phyloP scores from a whole-genome alignment of 64 coral and sea anemone genomes.

The Acropora yongei region DNA sequence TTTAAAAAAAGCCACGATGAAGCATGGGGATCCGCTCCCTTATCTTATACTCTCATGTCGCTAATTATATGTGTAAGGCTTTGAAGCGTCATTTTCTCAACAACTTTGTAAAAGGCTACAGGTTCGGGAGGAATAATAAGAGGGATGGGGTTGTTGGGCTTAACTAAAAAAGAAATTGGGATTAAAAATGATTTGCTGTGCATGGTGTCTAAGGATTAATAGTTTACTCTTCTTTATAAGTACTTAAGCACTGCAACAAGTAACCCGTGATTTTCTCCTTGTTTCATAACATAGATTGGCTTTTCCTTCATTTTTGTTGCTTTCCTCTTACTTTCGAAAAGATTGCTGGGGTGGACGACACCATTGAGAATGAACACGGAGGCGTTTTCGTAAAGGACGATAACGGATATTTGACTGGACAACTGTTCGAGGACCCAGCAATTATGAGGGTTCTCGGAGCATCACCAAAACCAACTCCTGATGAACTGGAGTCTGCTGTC shows the following conservation, averaged over 20 bases:
- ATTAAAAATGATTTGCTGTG: too few species aligned
- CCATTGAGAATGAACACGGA: background rate
- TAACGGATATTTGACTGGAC: background rate
- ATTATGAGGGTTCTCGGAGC: background rate
- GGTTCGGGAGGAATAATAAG: background rate
- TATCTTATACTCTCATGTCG: too few species aligned
- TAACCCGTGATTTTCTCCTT: too few species aligned
- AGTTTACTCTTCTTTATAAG: too few species aligned
- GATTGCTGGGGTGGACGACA: conserved; percentile 13
- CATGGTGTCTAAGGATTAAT: background rate
- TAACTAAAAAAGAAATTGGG: too few species aligned
- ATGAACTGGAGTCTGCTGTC: background rate
- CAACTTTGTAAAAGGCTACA: too few species aligned
- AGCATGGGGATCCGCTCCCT: too few species aligned
- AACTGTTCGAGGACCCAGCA: conserved; percentile 11
- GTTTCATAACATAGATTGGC: too few species aligned
- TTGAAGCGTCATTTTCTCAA: too few species aligned
- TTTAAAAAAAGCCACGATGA: too few species aligned
- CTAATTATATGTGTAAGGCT: too few species aligned
- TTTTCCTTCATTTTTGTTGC: background rate
- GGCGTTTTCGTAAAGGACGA: conserved; percentile 5
- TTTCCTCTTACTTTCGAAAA: background rate
- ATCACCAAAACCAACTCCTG: background rate
- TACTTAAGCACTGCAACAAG: too few species aligned
- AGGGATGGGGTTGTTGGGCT: background rate